Percentiles rank a stretch among this genome's conserved stretches.
Conservation (phyloP, 2,113 vertebrate genomes). For the Odobenus rosmarus region DNA sequence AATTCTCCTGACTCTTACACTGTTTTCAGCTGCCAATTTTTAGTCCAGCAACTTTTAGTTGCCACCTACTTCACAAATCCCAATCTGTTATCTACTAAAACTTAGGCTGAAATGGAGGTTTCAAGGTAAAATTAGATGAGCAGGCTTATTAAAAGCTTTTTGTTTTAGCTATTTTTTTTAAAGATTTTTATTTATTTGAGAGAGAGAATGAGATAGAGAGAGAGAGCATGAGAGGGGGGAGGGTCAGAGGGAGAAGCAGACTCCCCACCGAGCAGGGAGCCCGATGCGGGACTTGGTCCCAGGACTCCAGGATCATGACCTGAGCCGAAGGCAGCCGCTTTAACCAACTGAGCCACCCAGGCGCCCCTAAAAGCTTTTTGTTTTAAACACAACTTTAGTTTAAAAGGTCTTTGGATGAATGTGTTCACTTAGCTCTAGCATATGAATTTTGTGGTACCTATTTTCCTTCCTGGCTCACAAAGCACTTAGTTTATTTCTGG, state of each 20-base stretch:
- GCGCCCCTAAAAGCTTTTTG: too few species aligned
- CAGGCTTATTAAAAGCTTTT: conserved; percentile 20
- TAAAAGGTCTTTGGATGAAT: neutral
- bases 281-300: too few species aligned
- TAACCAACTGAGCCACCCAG: too few species aligned
- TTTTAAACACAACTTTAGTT: neutral
- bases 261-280: too few species aligned
- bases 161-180: too few species aligned
- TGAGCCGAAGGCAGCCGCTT: too few species aligned
- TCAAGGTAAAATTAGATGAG: conserved; percentile 1
- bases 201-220: too few species aligned
- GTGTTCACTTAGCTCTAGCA: neutral
- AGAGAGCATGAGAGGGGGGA: too few species aligned
- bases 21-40: conserved; percentile 35
- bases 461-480: neutral
- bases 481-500: neutral
- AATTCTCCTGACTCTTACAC: neutral
- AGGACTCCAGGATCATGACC: too few species aligned
- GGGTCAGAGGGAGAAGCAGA: too few species aligned
- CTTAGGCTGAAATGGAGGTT: neutral
- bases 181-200: too few species aligned
- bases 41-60: neutral
- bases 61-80: neutral
- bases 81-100: conserved; percentile 27
- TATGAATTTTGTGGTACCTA: neutral